Percentiles rank a stretch among this genome's conserved stretches.
Evolutionary conservation across 2,113 vertebrate genomes (phyloP).

Genomic region (Lota lota): DNA sequence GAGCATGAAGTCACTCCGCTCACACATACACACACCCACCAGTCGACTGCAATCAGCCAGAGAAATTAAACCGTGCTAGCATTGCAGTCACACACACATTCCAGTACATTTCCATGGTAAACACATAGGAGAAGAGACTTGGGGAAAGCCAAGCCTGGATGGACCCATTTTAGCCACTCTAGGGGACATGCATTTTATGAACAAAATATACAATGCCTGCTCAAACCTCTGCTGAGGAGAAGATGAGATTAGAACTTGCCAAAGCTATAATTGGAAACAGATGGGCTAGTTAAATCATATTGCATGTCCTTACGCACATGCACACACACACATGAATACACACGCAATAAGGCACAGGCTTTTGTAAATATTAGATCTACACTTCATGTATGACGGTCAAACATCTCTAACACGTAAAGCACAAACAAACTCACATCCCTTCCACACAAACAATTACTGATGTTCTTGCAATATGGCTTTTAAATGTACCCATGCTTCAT

Average conservation of each 20-base stretch:
- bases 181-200: not conserved
- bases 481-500: no score
- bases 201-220: conserved; percentile 7
- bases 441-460: not conserved
- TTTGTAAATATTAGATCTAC: not conserved
- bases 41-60: conserved; percentile 14
- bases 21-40: conserved; percentile 5
- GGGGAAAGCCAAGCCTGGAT: no score
- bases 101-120: conserved; percentile 13
- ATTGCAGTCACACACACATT: conserved; percentile 21
- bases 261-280: conserved; percentile 55
- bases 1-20: conserved; percentile 46
- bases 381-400: not conserved
- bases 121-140: conserved; percentile 1
- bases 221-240: conserved; percentile 18
- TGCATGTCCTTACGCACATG: conserved; percentile 1
- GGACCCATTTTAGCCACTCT: no score
- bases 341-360: conserved; percentile 15
- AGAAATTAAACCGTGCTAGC: conserved; percentile 18
- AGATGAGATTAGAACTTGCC: conserved; percentile 26
- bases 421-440: not conserved
- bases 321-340: conserved; percentile 1
- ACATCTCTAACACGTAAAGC: not conserved
- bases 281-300: conserved; percentile 47
- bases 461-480: not conserved